Evolutionary conservation across 2,797 vertebrate species (phyloP), one percentile per base, ranked within the genome.

Genomic region (Pseudopleuronectes americanus): DNA sequence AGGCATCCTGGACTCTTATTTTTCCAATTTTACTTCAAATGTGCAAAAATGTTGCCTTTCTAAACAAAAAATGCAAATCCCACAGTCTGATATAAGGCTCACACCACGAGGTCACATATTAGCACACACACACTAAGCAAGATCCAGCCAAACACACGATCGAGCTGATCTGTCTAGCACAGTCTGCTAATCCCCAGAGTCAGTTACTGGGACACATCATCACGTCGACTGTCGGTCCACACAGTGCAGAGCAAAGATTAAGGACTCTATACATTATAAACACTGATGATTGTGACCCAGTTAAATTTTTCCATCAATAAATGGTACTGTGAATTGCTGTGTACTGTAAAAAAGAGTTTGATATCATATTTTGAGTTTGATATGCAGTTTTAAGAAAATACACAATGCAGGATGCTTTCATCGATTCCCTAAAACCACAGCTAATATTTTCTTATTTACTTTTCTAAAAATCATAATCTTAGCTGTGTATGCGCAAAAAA

Each of bases 181-280:
- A 87, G 66, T 59, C 68, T 69, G 76, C 41, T 90, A 91, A 91
- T 92, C 90, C 85, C 70, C 45, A 56, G 85, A 79, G 83, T 88
- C 83, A 84, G 79, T 89, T 88, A 87, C 80, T 88, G 74, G 81
- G 84, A 77, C 83, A 74, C 77, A 80, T 80, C 77, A 80, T 67
- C 38, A 21, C 71, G 79, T 74, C 41, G 36, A 74, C 74, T 84
- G 77, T 80, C 78, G 74, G 79, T 85, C 81, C 59, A 81, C 81
- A 77, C 81, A 79, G 23, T 45, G 66, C 75, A 79, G 57, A 79
- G 28, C 53, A 71, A 80, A 88, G 90, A 91, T 86, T 87, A 92
- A 82, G 59, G 59, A 77, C 59, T 74, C 54, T 68, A 54, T 80
- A 80, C 23, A 21, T 45, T 61, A 68, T 57, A 70, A 68, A 72